phyloP scores from a whole-genome alignment of 2,113 vertebrate species.

The Verasper variegatus region DNA sequence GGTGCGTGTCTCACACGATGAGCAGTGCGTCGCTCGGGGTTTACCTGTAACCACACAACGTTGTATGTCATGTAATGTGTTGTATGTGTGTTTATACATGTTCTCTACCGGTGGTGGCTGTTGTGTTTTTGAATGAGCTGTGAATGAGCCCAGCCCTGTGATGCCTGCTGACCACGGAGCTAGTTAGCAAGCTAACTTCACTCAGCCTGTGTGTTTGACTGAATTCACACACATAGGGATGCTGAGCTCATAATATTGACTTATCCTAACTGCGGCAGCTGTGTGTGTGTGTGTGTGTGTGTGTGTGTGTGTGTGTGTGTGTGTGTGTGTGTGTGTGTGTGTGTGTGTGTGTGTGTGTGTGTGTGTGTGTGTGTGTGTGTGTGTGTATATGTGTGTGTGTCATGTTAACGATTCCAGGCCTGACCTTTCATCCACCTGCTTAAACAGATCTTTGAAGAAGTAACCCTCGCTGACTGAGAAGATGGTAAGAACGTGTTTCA shows the following conservation, averaged over 20 bases:
- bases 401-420: not conserved
- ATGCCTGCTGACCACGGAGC: slow-evolving; percentile 31
- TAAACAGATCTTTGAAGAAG: not conserved
- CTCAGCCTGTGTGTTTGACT: not conserved
- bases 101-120: not conserved
- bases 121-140: slow-evolving; percentile 28
- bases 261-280: not conserved
- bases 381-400: not conserved
- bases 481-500: slow-evolving; percentile 60
- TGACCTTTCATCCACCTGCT: not conserved
- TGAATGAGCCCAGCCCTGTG: slow-evolving; percentile 38
- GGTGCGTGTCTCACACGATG: slow-evolving; percentile 21
- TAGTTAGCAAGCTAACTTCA: slow-evolving; percentile 44
- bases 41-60: not conserved
- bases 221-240: not conserved
- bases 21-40: not conserved
- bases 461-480: slow-evolving; percentile 4
- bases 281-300: not conserved
- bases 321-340: not conserved
- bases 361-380: slow-evolving; percentile 1
- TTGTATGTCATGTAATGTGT: not conserved
- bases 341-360: not conserved
- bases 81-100: not conserved
- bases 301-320: slow-evolving; percentile 1
- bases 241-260: not conserved